Percentiles rank a stretch among this genome's conserved stretches.
These are phyloP conservation scores for Parambassis ranga DNA, from an alignment of 2,797 vertebrate species.

Conservation along the genomic window DNA sequence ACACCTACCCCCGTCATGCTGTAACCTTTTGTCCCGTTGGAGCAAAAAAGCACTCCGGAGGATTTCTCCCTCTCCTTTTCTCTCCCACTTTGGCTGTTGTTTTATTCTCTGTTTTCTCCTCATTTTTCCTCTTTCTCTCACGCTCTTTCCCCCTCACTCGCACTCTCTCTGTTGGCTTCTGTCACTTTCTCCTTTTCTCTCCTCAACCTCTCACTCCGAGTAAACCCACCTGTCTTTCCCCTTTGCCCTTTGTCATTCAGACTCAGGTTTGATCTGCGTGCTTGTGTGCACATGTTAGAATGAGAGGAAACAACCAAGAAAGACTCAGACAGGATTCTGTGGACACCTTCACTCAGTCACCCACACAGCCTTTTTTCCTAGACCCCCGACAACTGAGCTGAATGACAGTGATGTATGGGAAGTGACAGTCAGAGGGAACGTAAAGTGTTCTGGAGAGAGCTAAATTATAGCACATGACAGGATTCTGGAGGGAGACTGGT, in stretches of 20 bases:
- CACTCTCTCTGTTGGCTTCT: conserved; percentile 51
- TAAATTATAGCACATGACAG: conserved; percentile 71
- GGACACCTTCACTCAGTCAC: conserved; percentile 56
- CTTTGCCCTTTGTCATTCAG: conserved; percentile 45
- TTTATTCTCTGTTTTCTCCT: conserved; percentile 62
- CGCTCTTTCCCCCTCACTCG: conserved; percentile 24
- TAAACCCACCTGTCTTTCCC: conserved; percentile 59
- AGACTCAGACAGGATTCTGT: conserved; percentile 36
- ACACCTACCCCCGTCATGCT: conserved; percentile 79
- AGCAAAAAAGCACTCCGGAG: conserved; percentile 65
- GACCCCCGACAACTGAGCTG: conserved; percentile 45
- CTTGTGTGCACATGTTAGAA: conserved; percentile 3
- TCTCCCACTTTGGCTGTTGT: conserved; percentile 65
- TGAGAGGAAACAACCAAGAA: conserved; percentile 19
- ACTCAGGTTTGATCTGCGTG: conserved; percentile 8
- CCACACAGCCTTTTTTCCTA: conserved; percentile 40
- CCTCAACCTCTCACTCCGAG: conserved; percentile 22
- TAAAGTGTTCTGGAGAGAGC: conserved; percentile 52
- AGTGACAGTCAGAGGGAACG: conserved; percentile 61
- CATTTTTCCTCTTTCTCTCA: conserved; percentile 39
- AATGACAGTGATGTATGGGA: conserved; percentile 59
- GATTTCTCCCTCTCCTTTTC: conserved; percentile 63
- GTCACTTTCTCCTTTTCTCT: conserved; percentile 35
- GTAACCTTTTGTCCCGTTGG: conserved; percentile 79
- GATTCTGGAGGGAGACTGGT: conserved; percentile 54